Evolutionary conservation across 2,888 invertebrate species (phyloP), one percentile per base, ranked within the genome.

Genomic region (Megaustenia siamemsis): DNA sequence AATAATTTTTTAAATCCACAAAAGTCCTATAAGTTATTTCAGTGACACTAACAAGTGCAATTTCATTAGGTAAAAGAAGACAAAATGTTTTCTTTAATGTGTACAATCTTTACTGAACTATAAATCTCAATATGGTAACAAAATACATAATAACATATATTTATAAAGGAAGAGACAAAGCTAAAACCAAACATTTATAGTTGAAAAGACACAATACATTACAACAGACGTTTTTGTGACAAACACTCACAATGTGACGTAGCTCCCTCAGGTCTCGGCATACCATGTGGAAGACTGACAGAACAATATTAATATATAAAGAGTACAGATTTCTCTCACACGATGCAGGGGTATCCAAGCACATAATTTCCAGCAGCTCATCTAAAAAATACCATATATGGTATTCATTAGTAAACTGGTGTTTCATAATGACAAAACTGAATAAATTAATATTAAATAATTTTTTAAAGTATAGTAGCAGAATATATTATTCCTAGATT

Each of bases 241-340:
- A 21, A 75, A 53, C 28, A 89, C 95, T 95, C n/a, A 97, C 96
- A 95, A 97, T 96, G 91, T 97, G 96, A 87, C 96, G 95, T 82
- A 98, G 95, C 94, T 98, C 98, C 40, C 96, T 96, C 77, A 98
- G 94, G 95, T 98, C 97, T 38, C 97, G 95, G 94, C 98, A 98
- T 45, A 96, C 96, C 90, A 96, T 95, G 91, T 96, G 96, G 94
- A 97, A 98, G 60, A 97, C 96, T 89, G 97, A 96, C 6, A 98
- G 94, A 93, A 98, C 96, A 75, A 97, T 95, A 93, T 96, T 97
- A 79, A 98, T 94, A 94, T 97, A 98, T 94, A 96, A 96, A 75
- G 95, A 95, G 93, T 97, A 98, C 91, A 97, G 95, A 87, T 92
- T 90, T 21, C 85, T 80, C 18, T 91, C 88, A 78, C 91, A 92